Percentiles rank a stretch among this genome's conserved stretches.
Evolutionary conservation across 2,888 invertebrate species (phyloP).

Genomic region (Notodonta ziczac): DNA sequence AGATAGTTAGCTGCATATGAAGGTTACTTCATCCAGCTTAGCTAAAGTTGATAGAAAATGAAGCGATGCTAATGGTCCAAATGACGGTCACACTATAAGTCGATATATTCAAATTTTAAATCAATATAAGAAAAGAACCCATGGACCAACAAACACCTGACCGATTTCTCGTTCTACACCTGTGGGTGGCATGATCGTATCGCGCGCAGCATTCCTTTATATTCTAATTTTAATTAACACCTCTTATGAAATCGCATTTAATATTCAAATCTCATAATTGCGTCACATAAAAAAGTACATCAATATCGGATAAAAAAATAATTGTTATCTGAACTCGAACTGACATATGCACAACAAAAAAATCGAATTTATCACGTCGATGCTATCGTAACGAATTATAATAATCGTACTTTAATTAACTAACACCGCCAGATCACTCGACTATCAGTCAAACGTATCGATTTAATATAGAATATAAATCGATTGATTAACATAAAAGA

Average conservation of each 20-base stretch:
- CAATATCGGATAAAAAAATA: slow-evolving; percentile 23
- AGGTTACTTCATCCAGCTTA: too few species aligned
- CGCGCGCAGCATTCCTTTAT: not conserved
- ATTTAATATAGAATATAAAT: slow-evolving; percentile 52
- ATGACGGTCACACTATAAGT: too few species aligned
- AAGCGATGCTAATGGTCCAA: too few species aligned
- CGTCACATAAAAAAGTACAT: not conserved
- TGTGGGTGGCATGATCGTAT: not conserved
- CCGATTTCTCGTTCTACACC: not conserved
- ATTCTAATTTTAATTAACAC: slow-evolving; percentile 6
- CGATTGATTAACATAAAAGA: slow-evolving; percentile 46
- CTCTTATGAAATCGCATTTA: slow-evolving; percentile 1
- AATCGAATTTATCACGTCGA: slow-evolving; percentile 36
- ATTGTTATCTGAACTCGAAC: slow-evolving; percentile 43
- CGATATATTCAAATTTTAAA: too few species aligned
- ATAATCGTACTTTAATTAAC: slow-evolving; percentile 51
- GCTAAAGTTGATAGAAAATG: too few species aligned
- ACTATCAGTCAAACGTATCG: slow-evolving; percentile 38
- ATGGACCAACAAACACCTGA: not conserved
- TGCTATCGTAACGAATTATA: slow-evolving; percentile 41
- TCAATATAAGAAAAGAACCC: too few species aligned
- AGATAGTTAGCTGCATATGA: too few species aligned
- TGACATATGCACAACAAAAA: slow-evolving; percentile 43
- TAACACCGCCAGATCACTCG: slow-evolving; percentile 36
- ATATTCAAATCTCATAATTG: not conserved